Evolutionary conservation across 2,797 vertebrate species (phyloP).

Genomic region (Sus cebifrons): DNA sequence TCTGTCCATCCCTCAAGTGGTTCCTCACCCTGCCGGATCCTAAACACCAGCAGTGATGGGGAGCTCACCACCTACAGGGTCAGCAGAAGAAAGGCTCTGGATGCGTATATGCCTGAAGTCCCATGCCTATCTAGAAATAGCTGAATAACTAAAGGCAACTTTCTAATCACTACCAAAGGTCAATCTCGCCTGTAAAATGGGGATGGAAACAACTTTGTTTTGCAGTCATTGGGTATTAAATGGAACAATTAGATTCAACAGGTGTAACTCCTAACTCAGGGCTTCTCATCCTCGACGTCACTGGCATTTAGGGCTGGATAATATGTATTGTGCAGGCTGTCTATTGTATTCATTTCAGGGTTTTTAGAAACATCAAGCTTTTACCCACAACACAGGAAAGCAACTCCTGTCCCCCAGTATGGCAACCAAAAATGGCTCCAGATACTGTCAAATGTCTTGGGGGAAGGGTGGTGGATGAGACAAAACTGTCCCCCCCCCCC

Average conservation of each 20-base stretch:
- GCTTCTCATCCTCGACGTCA: not conserved
- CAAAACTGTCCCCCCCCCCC: not conserved
- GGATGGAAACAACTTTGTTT: not conserved
- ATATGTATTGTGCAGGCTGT: not conserved
- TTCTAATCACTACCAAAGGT: not conserved
- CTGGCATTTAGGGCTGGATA: not conserved
- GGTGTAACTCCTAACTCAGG: not conserved
- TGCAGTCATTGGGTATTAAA: not conserved
- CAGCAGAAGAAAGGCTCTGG: not conserved
- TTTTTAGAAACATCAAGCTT: not conserved
- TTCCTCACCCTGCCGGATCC: not conserved
- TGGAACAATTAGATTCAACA: not conserved
- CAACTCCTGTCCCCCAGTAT: not conserved
- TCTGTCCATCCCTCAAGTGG: not conserved
- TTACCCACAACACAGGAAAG: not conserved
- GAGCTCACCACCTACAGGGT: not conserved
- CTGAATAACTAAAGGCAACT: not conserved
- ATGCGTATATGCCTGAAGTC: not conserved
- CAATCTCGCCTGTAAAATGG: not conserved
- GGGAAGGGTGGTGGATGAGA: accelerated
- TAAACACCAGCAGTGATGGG: not conserved
- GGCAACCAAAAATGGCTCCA: not conserved
- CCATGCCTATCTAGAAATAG: not conserved
- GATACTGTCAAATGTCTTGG: not conserved
- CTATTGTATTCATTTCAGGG: not conserved